phyloP scores from a whole-genome alignment of 2,113 vertebrate species.

The Saimiri boliviensis region DNA sequence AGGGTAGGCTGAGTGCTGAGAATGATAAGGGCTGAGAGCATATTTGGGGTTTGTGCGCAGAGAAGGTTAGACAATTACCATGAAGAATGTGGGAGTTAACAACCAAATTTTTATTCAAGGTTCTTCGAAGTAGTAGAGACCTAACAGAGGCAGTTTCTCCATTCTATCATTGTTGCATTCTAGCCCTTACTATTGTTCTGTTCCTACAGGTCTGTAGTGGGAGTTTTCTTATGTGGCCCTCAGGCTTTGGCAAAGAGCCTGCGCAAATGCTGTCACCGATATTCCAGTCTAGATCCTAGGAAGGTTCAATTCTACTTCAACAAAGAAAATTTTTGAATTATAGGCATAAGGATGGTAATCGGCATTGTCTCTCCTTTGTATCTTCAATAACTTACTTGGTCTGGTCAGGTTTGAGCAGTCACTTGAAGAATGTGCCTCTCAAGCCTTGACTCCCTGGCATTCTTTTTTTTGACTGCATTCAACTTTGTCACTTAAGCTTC shows the following conservation, averaged over 20 bases:
- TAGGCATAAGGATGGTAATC: neutral
- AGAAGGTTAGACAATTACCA: conserved; percentile 26
- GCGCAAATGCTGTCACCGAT: conserved; percentile 88
- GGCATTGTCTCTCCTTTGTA: neutral
- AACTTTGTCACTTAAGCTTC: neutral
- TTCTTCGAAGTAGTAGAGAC: neutral
- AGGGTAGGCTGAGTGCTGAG: neutral
- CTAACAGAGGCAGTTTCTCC: neutral
- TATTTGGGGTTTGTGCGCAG: neutral
- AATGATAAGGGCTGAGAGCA: neutral
- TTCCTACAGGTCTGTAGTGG: conserved; percentile 88
- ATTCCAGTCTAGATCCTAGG: conserved; percentile 92
- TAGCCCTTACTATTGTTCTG: neutral
- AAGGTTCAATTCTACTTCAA: conserved; percentile 97
- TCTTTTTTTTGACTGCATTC: neutral
- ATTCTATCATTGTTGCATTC: neutral
- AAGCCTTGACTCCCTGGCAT: neutral
- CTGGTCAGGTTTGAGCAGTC: neutral
- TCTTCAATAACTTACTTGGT: neutral
- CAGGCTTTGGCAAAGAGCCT: conserved; percentile 85
- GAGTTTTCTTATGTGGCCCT: conserved; percentile 93
- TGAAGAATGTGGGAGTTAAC: neutral
- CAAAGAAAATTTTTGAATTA: conserved; percentile 94
- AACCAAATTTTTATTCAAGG: neutral
- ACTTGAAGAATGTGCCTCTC: neutral